Evolutionary conservation across 2,888 invertebrate species (phyloP).

Genomic region (Acrobasis repandana): DNA sequence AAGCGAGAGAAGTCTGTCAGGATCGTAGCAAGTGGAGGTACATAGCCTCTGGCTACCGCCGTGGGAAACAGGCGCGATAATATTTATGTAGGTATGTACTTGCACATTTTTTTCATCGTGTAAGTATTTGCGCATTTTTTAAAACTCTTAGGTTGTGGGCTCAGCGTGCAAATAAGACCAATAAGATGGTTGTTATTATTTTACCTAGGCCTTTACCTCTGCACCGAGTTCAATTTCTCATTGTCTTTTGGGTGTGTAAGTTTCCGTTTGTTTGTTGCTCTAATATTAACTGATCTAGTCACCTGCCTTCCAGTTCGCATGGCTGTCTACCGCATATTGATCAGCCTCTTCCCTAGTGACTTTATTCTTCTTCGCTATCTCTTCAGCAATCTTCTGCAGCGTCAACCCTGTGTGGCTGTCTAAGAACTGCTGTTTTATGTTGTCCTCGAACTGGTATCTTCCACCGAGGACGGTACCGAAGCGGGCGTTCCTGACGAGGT

Average conservation of each 20-base stretch:
- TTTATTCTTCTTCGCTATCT: constrained; percentile 88
- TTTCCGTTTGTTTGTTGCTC: no score
- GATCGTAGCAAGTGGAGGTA: no score
- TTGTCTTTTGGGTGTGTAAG: no score
- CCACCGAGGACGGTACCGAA: constrained; percentile 93
- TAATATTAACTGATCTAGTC: constrained; percentile 22
- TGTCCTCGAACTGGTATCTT: constrained; percentile 90
- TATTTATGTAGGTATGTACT: no score
- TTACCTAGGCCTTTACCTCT: no score
- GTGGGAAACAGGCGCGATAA: no score
- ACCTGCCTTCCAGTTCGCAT: constrained; percentile 93
- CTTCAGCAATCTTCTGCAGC: constrained; percentile 95
- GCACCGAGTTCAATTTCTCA: no score
- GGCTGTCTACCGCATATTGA: constrained; percentile 90
- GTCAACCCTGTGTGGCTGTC: constrained; percentile 93
- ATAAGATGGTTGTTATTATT: neutral
- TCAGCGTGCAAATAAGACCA: neutral
- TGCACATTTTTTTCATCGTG: no score
- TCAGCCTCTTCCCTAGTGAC: constrained; percentile 91
- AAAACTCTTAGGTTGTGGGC: no score
- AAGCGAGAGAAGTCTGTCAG: no score
- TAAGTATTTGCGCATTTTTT: no score
- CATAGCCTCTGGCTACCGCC: no score
- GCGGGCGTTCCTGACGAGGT: constrained; percentile 90
- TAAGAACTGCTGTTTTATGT: constrained; percentile 65